A percentile compares a stretch with the other conserved stretches of the same genome.
Evolutionary conservation across 2,797 vertebrate genomes (phyloP).

Genomic region (Hippoglossus hippoglossus): DNA sequence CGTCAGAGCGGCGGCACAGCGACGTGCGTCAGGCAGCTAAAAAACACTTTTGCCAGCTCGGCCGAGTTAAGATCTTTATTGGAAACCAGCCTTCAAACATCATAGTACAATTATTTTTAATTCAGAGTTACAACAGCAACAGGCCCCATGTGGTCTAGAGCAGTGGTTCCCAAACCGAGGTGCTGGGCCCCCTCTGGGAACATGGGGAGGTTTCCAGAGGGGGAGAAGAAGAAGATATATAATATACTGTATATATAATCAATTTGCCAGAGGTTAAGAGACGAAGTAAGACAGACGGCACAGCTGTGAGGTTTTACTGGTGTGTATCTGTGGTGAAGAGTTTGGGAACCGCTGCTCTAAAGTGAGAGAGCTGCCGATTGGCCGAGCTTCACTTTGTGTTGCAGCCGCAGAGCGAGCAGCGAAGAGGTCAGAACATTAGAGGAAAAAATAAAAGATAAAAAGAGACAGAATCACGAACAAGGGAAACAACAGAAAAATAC

Average conservation of each 20-base stretch:
- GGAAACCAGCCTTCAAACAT: constrained; percentile 75
- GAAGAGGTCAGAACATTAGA: constrained; percentile 15
- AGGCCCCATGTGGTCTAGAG: constrained; percentile 29
- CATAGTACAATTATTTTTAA: constrained; percentile 57
- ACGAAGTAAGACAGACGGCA: constrained; percentile 2
- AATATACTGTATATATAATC: constrained; percentile 7
- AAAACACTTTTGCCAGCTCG: constrained; percentile 32
- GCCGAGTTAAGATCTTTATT: constrained; percentile 80
- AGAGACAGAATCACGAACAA: constrained; percentile 41
- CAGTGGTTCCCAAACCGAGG: constrained; percentile 62
- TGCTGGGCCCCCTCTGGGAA: constrained; percentile 12
- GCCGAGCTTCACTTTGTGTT: too few species aligned
- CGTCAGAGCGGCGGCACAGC: too few species aligned
- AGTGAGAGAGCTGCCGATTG: constrained; percentile 3
- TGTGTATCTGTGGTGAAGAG: not conserved
- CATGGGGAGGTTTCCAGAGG: constrained; percentile 1
- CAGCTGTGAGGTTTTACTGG: constrained; percentile 54
- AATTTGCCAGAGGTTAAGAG: constrained; percentile 3
- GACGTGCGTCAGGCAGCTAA: constrained; percentile 10
- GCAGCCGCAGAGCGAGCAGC: constrained; percentile 35
- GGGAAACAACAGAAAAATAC: constrained; percentile 58
- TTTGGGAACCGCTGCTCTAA: constrained; percentile 60
- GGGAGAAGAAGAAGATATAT: constrained; percentile 6
- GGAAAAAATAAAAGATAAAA: not conserved
- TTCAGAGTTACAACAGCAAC: constrained; percentile 57